Percentiles rank a stretch among this genome's conserved stretches.
These are phyloP conservation scores for Lipotes vexillifer DNA, from an alignment of 2,113 vertebrate genomes.

Conservation along the genomic window DNA sequence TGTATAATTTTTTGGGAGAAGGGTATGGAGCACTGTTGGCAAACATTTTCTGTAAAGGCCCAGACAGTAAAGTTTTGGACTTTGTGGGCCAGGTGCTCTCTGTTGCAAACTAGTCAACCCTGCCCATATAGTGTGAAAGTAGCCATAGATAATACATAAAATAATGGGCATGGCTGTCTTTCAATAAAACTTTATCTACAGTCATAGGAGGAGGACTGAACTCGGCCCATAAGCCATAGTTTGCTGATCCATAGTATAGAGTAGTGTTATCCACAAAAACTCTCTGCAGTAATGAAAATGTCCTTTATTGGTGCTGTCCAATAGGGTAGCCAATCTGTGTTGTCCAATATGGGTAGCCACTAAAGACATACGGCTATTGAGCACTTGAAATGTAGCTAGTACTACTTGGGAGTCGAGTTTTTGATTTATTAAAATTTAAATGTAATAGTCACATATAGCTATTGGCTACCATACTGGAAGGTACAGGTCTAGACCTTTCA, in stretches of 20 bases:
- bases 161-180: too few species aligned
- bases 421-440: conserved; percentile 4
- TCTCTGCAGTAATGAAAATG: neutral
- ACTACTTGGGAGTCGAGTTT: neutral
- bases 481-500: neutral
- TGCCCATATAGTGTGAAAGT: neutral
- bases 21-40: neutral
- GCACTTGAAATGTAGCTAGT: neutral
- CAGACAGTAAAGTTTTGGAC: neutral
- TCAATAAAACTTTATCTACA: neutral
- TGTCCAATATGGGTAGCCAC: neutral
- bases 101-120: neutral
- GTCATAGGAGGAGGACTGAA: neutral
- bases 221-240: neutral
- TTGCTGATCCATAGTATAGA: neutral
- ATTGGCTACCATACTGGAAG: neutral
- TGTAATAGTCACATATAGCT: neutral
- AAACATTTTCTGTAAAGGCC: neutral
- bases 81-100: neutral
- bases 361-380: neutral
- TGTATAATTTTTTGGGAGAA: neutral
- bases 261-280: neutral
- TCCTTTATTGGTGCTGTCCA: neutral
- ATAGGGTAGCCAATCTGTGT: neutral
- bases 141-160: too few species aligned